Percentiles rank a stretch among this genome's conserved stretches.
Conservation (phyloP, 2,113 vertebrate species). For the Holacanthus passer region DNA sequence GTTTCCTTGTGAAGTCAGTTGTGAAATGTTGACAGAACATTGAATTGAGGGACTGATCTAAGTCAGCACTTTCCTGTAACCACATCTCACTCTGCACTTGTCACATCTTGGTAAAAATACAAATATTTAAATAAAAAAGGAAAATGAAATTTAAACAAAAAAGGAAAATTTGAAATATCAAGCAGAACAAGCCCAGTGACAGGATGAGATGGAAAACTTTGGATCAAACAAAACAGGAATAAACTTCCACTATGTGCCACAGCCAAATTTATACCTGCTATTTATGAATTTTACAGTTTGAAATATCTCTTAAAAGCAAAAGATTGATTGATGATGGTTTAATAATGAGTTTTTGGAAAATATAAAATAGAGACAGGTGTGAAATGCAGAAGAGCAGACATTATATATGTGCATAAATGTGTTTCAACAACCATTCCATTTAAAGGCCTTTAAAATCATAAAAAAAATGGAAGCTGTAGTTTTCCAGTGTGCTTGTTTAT, state of each 20-base stretch:
- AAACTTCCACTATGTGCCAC: not conserved
- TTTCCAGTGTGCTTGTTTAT: slow-evolving; percentile 35
- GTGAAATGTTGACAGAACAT: not conserved
- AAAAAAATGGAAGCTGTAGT: not conserved
- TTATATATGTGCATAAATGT: not conserved
- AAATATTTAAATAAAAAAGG: not conserved
- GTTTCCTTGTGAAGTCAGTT: not conserved
- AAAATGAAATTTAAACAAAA: not conserved
- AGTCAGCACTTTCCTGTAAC: too few species aligned
- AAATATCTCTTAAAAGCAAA: not conserved
- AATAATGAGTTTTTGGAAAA: not conserved
- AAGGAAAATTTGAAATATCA: too few species aligned
- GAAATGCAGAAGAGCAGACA: not conserved
- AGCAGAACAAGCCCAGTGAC: too few species aligned
- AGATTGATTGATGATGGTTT: not conserved
- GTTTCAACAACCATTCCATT: too few species aligned
- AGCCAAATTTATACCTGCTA: not conserved
- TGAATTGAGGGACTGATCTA: not conserved
- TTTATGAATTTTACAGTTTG: not conserved
- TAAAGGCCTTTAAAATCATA: not conserved
- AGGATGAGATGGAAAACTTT: not conserved
- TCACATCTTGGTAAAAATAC: not conserved
- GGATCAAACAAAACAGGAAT: not conserved
- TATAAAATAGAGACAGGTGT: not conserved
- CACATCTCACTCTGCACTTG: not conserved